Conservation (phyloP, 2,113 vertebrate species). For the Hemibagrus wyckioides region DNA sequence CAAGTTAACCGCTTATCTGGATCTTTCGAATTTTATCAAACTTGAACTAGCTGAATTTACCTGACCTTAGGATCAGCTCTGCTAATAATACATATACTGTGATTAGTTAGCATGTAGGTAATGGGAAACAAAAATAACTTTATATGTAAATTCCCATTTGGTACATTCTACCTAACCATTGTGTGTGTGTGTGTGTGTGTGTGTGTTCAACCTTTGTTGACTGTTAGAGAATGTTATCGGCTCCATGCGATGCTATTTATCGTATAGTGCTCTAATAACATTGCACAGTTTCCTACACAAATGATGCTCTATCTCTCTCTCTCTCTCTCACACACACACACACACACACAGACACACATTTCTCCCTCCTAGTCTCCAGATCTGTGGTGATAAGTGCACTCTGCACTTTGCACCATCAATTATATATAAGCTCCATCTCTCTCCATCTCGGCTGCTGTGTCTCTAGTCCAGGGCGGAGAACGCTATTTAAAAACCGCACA, state of each 20-base stretch:
- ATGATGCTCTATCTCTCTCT: neutral
- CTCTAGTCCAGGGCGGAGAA: neutral
- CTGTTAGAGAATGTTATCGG: neutral
- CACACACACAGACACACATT: constrained; percentile 5
- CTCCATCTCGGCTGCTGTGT: neutral
- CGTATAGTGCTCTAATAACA: constrained; percentile 17
- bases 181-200: neutral
- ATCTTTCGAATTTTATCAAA: neutral
- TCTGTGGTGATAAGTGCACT: constrained; percentile 21
- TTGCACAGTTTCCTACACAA: constrained; percentile 22
- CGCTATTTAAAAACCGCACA: constrained; percentile 43
- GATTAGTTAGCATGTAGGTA: too few relatives aligned
- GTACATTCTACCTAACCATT: neutral
- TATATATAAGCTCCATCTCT: constrained; percentile 27
- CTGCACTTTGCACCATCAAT: constrained; percentile 38
- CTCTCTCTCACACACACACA: constrained; percentile 6
- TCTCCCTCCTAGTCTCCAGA: constrained; percentile 5
- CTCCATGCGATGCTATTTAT: neutral
- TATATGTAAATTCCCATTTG: neutral
- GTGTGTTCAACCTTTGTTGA: neutral
- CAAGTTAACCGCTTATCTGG: neutral
- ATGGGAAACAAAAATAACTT: neutral
- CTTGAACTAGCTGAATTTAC: neutral
- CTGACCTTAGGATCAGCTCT: neutral
- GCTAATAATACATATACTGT: neutral